These are phyloP conservation scores for Crax fasciolata DNA, from an alignment of 2,797 vertebrate species.

Conservation along the genomic window DNA sequence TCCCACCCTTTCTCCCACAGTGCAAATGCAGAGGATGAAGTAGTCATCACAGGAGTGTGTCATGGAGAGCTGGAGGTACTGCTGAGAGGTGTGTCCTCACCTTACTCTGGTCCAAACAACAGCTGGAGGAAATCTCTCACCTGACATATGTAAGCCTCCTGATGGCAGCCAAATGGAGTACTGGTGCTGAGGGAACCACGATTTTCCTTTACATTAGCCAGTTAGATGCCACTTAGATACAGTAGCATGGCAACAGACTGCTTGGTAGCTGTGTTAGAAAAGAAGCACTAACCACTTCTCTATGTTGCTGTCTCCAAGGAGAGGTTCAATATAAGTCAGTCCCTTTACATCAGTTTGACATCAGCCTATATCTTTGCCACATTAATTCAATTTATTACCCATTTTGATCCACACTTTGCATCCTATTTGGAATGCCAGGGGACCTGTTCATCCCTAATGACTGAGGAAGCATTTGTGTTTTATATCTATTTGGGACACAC, in stretches of 20 bases:
- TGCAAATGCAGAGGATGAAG: background rate
- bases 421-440: slow-evolving; percentile 51
- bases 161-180: background rate
- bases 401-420: slow-evolving; percentile 52
- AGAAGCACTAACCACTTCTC: background rate
- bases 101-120: background rate
- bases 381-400: slow-evolving; percentile 73
- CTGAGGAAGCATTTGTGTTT: slow-evolving; percentile 70
- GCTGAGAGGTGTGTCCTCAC: background rate
- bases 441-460: slow-evolving; percentile 70
- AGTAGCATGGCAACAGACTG: slow-evolving; percentile 61
- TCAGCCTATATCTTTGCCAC: slow-evolving; percentile 62
- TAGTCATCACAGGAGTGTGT: background rate
- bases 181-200: background rate
- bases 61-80: background rate
- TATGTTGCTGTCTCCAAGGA: slow-evolving; percentile 54
- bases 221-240: slow-evolving; percentile 50
- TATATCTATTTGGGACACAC: slow-evolving; percentile 66
- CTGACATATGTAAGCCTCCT: background rate
- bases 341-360: slow-evolving; percentile 66
- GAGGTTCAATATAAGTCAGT: slow-evolving; percentile 62
- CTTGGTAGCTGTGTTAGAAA: slow-evolving; percentile 23
- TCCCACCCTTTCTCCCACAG: background rate
- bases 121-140: background rate
- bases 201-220: background rate